Conservation (phyloP, 1,140 invertebrate genomes). For the Caerostris extrusa region DNA sequence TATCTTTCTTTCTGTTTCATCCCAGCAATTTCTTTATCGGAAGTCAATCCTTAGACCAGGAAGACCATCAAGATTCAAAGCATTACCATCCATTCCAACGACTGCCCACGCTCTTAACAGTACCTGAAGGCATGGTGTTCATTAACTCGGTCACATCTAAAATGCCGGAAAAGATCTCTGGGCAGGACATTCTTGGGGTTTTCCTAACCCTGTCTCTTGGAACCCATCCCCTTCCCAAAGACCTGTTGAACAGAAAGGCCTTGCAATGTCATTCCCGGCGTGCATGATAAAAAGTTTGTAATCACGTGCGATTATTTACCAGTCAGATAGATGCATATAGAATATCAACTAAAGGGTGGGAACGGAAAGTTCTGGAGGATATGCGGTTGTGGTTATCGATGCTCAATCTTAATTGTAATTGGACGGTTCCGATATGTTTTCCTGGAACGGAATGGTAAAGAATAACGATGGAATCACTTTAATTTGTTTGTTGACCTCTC, state of each 20-base stretch:
- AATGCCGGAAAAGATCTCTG: neutral
- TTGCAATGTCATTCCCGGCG: neutral
- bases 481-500: neutral
- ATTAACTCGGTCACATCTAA: slow-evolving; percentile 41
- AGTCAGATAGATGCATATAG: neutral
- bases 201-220: neutral
- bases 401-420: neutral
- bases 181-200: neutral
- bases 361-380: neutral
- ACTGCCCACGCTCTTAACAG: slow-evolving; percentile 38
- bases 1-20: neutral
- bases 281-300: slow-evolving; percentile 11
- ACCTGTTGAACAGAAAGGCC: slow-evolving; percentile 22
- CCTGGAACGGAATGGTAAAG: neutral
- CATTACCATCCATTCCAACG: slow-evolving; percentile 19
- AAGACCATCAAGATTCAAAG: neutral
- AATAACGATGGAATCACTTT: neutral
- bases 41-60: neutral
- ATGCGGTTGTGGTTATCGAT: neutral
- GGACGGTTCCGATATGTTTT: neutral
- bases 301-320: neutral
- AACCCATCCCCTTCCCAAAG: neutral
- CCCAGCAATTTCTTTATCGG: neutral
- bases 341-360: slow-evolving; percentile 11
- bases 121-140: slow-evolving; percentile 7